phyloP scores from a whole-genome alignment of 2,113 vertebrate species.

The Hippocampus guttulatus region DNA sequence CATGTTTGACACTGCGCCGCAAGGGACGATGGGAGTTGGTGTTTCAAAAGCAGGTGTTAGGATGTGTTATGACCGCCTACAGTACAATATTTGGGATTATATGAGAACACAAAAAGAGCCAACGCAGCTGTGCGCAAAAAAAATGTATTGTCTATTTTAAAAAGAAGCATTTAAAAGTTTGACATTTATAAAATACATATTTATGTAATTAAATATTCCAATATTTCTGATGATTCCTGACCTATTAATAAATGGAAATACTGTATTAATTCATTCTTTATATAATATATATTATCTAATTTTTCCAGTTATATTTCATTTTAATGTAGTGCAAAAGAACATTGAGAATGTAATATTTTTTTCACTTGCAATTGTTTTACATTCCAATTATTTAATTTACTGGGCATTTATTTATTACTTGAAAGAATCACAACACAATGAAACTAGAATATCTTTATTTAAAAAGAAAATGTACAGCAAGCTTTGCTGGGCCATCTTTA shows the following conservation, averaged over 20 bases:
- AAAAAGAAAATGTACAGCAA: background rate
- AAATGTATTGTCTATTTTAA: background rate
- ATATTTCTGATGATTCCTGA: background rate
- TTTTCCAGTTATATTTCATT: too few species aligned
- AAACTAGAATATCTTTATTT: background rate
- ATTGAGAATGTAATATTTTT: too few species aligned
- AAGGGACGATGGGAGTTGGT: slow-evolving; percentile 70
- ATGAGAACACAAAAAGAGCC: background rate
- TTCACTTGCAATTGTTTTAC: background rate
- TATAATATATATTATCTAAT: too few species aligned
- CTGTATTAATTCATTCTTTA: too few species aligned
- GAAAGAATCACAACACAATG: background rate
- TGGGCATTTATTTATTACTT: background rate
- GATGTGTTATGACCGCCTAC: background rate
- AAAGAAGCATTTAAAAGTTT: background rate
- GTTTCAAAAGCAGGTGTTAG: slow-evolving; percentile 34
- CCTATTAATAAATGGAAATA: background rate
- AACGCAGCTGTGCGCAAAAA: background rate
- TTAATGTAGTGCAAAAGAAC: too few species aligned
- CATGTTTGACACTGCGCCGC: slow-evolving; percentile 73
- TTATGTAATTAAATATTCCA: background rate
- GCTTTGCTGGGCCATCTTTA: background rate
- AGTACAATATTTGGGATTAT: background rate
- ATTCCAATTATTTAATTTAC: background rate
- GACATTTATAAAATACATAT: background rate